Conservation (phyloP, 1,140 invertebrate species). For the Galendromus occidentalis region DNA sequence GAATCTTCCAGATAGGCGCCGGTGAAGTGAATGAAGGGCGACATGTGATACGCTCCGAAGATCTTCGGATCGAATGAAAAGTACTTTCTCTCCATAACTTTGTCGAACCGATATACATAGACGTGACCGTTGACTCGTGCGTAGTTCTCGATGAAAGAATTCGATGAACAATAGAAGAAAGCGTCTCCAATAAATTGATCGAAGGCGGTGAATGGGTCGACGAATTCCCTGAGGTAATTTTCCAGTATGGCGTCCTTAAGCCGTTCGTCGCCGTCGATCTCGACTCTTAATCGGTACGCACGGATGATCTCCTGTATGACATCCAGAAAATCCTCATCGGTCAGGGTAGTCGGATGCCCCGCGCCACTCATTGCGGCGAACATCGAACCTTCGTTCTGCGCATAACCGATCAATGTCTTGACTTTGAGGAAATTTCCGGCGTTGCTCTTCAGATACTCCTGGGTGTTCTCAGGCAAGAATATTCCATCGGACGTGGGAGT, state of each 20-base stretch:
- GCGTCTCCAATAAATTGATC: background rate
- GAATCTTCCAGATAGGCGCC: background rate
- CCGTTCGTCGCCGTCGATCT: background rate
- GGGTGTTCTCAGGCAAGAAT: background rate
- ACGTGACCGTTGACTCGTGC: background rate
- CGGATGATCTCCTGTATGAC: background rate
- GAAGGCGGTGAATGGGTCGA: background rate
- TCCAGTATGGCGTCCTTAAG: background rate
- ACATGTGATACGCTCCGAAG: background rate
- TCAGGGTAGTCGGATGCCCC: background rate
- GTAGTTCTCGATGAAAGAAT: background rate
- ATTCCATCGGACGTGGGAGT: background rate
- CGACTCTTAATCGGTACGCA: background rate
- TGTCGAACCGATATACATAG: background rate
- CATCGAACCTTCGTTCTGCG: background rate
- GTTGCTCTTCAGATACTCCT: background rate
- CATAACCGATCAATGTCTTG: background rate
- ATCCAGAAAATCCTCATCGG: background rate
- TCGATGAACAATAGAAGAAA: background rate
- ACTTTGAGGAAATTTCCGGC: background rate
- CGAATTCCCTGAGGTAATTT: background rate
- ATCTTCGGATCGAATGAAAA: background rate
- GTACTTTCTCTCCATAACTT: background rate
- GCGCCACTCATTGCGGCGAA: background rate
- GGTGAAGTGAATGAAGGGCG: background rate